Evolutionary conservation across 2,113 vertebrate genomes (phyloP), one percentile per base, ranked within the genome.

Genomic region (Halichoeres trimaculatus): DNA sequence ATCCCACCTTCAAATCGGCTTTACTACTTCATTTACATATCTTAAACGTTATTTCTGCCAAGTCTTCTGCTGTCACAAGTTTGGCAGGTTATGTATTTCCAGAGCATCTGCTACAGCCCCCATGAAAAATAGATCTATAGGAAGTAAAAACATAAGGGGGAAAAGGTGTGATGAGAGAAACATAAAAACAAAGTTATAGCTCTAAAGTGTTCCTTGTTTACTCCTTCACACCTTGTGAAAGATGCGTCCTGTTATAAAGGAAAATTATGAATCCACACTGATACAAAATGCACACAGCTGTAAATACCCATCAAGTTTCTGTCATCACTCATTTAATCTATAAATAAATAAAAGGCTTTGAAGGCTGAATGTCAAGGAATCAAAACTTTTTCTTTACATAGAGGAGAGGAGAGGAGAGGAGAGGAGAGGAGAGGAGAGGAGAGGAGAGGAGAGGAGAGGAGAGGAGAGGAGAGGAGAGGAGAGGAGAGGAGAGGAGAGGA

Each of bases 261-360:
- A 22, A 74, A 24, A 45, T 35, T 7, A 10, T 50, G 74, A 71
- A 61, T 6, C 2, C 36, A 34, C 17, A 53, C 34, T 60, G 22
- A 50, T 58, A 24, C 52, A 54, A 60, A 40, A 62, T 57, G 20
- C 23, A 24, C 40, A 70, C 9, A 11, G 50, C 20, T 43, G 50
- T 35, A 67, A 59, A 73, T 47, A 64, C 48, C 12, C 22, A 52
- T 47, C 22, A 36, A 58, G 50, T 57, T 26, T 64, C 71, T 62
- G 60, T 52, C 68, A 67, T 52, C 70, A 20, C 23, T 67, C 50
- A 58, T 80, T 73, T 16, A 22, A 50, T 62, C 11, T n/a, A 52
- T 20, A 54, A 40, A 75, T 63, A 22, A 20, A 36, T 50, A 51
- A 61, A 68, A 64, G 40, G 26, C 24, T 35, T 16, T 71, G 22